Evolutionary conservation across 2,888 invertebrate species (phyloP), one percentile per base, ranked within the genome.

Genomic region (Salpingus planirostris): DNA sequence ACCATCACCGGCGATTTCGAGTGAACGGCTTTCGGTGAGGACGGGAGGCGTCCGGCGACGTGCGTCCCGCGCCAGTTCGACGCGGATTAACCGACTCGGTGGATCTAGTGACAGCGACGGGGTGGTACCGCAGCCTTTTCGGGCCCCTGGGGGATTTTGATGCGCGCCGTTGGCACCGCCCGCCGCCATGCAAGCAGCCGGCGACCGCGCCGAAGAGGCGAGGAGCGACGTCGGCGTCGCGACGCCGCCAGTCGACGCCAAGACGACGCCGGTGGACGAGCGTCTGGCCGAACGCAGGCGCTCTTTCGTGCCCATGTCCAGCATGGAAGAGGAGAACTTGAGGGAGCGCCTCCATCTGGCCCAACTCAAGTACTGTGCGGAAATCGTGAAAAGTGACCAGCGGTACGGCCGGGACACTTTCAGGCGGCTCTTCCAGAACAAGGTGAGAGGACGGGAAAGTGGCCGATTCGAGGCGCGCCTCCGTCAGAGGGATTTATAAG

Each of bases 271-370:
- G 13, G 43, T 47, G 11, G 54, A 54, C 28, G 54, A 51, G 33
- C 44, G 49, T 27, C 46, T 56, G 12, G 54, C 53, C 13, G 37
- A 42, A 27, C 46, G 57, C 21, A 46, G 56, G 24, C 50, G 44
- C 35, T 54, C 57, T 11, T 45, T 55, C 29, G 55, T 56, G 46
- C 58, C 61, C 28, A 75, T 74, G 65, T 79, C 77, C 14, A 72
- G 74, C 33, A 80, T 80, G 79, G 80, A 81, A 51, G 78, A 78
- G 49, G 81, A 81, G 54, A 76, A 74, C 55, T 69, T 75, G 3
- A 67, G 73, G 46, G 81, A 81, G 51, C 69, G 73, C 30, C 62
- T 74, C 34, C 68, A 79, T 34, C 51, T 71, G 43, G 67, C 70
- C 1, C 67, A 78, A n/a, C 55, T 82, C 47, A 74, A 75, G 55